Evolutionary conservation across 2,797 vertebrate genomes (phyloP).

Genomic region (Pristis pectinata): DNA sequence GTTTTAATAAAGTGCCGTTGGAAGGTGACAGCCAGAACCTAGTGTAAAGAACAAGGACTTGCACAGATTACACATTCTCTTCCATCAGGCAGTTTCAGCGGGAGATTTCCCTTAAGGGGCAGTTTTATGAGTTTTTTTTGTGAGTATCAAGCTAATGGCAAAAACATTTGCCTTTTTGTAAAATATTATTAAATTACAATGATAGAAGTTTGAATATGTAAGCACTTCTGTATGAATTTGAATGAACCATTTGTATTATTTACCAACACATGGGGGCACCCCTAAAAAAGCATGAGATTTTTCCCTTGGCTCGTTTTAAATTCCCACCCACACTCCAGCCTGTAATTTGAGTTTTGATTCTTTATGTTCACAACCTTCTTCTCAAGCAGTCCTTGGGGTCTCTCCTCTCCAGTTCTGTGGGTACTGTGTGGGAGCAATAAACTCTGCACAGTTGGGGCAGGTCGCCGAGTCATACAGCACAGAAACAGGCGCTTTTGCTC

Average conservation of each 20-base stretch:
- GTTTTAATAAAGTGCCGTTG: not conserved
- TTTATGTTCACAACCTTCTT: no score
- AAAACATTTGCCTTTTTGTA: not conserved
- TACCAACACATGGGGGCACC: not conserved
- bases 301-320: not conserved
- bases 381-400: no score
- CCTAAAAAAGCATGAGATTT: not conserved
- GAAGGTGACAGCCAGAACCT: not conserved
- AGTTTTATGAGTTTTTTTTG: not conserved
- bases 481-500: no score
- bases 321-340: not conserved
- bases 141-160: not conserved
- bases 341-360: not conserved
- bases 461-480: no score
- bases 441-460: no score
- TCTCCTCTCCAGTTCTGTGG: no score
- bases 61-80: not conserved
- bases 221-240: not conserved
- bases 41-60: not conserved
- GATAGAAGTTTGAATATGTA: not conserved
- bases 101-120: not conserved
- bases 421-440: no score
- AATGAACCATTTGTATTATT: not conserved
- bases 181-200: not conserved
- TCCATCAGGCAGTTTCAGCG: not conserved